These are phyloP conservation scores for Microcebus lehilahytsara DNA, from an alignment of 2,113 vertebrate species.

Conservation along the genomic window DNA sequence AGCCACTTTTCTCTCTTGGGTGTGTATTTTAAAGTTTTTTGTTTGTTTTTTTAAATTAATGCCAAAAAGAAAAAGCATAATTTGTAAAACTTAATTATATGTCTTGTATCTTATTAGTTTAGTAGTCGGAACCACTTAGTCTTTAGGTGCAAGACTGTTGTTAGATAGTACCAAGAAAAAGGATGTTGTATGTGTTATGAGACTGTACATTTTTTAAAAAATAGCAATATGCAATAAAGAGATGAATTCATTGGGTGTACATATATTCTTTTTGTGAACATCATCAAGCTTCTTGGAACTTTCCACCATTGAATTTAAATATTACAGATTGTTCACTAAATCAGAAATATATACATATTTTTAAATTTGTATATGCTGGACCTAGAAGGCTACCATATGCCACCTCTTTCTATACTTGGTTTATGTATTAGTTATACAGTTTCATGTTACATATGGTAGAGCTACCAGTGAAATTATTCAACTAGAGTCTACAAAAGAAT, in stretches of 20 bases:
- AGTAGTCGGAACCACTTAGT: constrained; percentile 82
- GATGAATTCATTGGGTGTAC: constrained; percentile 78
- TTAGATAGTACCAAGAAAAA: constrained; percentile 80
- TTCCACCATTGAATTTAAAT: constrained; percentile 17
- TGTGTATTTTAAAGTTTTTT: constrained; percentile 84
- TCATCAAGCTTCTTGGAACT: not conserved
- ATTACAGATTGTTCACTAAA: not conserved
- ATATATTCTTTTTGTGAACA: constrained; percentile 42
- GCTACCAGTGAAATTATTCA: not conserved
- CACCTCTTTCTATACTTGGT: not conserved
- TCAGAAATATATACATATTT: not conserved
- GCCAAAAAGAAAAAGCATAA: constrained; percentile 85
- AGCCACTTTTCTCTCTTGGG: constrained; percentile 85
- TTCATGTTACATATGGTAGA: not conserved
- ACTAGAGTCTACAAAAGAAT: not conserved
- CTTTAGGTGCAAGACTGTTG: constrained; percentile 85
- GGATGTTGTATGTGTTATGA: constrained; percentile 85
- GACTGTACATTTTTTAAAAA: constrained; percentile 87
- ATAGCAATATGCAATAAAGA: constrained; percentile 90
- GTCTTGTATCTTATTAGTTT: constrained; percentile 85
- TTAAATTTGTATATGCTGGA: not conserved
- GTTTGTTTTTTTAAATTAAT: constrained; percentile 83
- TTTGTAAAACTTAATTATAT: constrained; percentile 88
- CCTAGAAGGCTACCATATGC: not conserved
- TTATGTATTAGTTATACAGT: not conserved